These are phyloP conservation scores for Hydropotes inermis DNA, from an alignment of 2,113 vertebrate species.

Conservation along the genomic window DNA sequence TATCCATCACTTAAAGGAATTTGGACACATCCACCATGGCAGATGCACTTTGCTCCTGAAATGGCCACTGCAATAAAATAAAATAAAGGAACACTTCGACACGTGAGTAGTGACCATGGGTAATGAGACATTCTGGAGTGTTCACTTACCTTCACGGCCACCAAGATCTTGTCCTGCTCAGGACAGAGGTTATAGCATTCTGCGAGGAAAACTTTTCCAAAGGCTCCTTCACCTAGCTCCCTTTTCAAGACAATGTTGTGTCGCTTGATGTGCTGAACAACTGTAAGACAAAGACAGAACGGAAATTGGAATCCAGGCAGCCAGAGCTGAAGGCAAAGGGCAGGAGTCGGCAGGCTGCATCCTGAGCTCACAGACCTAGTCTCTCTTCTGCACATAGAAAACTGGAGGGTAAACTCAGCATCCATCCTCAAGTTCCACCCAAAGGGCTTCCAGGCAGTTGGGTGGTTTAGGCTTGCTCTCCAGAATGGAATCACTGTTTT, in stretches of 20 bases:
- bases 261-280: constrained; percentile 98
- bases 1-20: not conserved
- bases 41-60: not conserved
- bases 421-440: not conserved
- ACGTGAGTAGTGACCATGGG: not conserved
- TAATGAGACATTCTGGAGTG: constrained; percentile 49
- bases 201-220: constrained; percentile 98
- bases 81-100: not conserved
- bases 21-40: not conserved
- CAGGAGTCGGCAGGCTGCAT: accelerated
- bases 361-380: not conserved
- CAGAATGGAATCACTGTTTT: not conserved
- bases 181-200: constrained; percentile 97
- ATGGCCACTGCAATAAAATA: not conserved
- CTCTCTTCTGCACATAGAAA: accelerated
- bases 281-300: constrained; percentile 82
- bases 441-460: not conserved
- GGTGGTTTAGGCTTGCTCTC: not conserved
- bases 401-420: not conserved
- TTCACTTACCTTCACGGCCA: constrained; percentile 96
- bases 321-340: accelerated
- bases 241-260: constrained; percentile 98
- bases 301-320: constrained; percentile 50
- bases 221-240: constrained; percentile 97
- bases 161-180: constrained; percentile 96